phyloP scores from a whole-genome alignment of 2,113 vertebrate species.

The Lepus americanus region DNA sequence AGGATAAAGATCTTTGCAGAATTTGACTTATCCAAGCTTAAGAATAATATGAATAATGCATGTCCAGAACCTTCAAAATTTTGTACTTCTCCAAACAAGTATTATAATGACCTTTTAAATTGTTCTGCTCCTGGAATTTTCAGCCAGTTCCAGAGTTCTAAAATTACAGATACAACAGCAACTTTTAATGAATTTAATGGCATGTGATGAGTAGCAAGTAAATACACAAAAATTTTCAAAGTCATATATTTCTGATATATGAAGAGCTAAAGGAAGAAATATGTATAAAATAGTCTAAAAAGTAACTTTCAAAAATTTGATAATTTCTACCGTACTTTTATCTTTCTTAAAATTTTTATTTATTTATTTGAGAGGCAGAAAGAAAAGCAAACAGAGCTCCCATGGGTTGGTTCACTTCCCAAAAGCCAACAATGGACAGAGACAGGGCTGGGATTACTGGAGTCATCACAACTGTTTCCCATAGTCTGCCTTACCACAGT shows the following conservation, averaged over 20 bases:
- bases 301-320: neutral
- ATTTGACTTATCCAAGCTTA: neutral
- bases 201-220: neutral
- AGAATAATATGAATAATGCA: neutral
- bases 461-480: too few relatives aligned
- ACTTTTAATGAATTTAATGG: neutral
- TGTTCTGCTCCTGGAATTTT: constrained; percentile 9
- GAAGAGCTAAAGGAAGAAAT: neutral
- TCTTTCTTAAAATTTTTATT: too few relatives aligned
- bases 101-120: constrained; percentile 23
- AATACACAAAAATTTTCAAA: constrained; percentile 23
- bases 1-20: neutral
- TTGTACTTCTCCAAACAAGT: neutral
- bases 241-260: neutral
- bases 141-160: neutral
- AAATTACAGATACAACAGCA: neutral
- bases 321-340: neutral
- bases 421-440: too few relatives aligned
- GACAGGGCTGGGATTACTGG: too few relatives aligned
- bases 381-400: too few relatives aligned
- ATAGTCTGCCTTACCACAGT: too few relatives aligned
- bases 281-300: neutral
- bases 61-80: neutral
- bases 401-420: too few relatives aligned
- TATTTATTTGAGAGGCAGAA: too few relatives aligned